phyloP scores from a whole-genome alignment of 2,113 vertebrate species.

The Tichodroma muraria region DNA sequence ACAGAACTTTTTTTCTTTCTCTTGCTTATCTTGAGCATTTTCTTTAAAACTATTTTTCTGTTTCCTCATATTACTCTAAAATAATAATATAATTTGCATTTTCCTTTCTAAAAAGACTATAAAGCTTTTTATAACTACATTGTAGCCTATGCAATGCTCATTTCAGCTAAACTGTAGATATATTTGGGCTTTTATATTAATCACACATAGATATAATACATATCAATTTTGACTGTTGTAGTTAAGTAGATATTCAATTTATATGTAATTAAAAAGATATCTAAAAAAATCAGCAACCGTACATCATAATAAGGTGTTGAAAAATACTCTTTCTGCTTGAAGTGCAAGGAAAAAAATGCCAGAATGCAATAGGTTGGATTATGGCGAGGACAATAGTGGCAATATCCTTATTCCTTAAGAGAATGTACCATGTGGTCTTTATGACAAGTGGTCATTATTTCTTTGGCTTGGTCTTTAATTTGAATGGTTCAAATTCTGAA shows the following conservation, averaged over 20 bases:
- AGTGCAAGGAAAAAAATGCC: not conserved
- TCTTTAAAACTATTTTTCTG: not conserved
- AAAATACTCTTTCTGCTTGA: not conserved
- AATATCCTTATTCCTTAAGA: not conserved
- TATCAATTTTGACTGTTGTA: not conserved
- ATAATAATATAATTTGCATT: not conserved
- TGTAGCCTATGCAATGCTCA: not conserved
- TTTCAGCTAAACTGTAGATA: not conserved
- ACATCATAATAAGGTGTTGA: not conserved
- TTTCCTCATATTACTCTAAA: not conserved
- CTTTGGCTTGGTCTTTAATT: constrained; percentile 1
- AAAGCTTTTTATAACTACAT: not conserved
- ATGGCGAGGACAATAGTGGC: not conserved
- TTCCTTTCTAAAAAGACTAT: not conserved
- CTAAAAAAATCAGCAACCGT: not conserved
- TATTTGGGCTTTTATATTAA: not conserved
- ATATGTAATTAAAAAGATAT: not conserved
- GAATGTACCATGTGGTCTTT: not conserved
- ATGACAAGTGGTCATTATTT: constrained; percentile 8
- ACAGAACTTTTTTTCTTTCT: not conserved
- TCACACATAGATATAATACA: not conserved
- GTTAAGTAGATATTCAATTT: not conserved
- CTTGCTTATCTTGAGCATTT: not conserved
- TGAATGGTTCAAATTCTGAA: not conserved
- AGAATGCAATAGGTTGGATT: not conserved